Evolutionary conservation across 2,113 vertebrate genomes (phyloP), one percentile per base, ranked within the genome.

Genomic region (Pholis gunnellus): DNA sequence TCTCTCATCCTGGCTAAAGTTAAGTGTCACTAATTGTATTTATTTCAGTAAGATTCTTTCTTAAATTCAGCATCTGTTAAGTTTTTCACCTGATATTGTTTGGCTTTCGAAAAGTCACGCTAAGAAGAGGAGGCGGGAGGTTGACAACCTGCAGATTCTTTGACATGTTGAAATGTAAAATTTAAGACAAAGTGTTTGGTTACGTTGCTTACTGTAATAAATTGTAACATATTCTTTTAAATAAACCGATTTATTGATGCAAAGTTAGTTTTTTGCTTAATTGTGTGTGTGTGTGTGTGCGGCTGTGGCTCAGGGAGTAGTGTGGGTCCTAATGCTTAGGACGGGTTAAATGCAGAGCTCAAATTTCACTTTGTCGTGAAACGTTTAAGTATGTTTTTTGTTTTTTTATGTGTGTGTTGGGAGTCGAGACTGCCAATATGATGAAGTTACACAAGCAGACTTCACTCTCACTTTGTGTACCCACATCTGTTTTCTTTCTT

Each of bases 151-250:
- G 83, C 86, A 81, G 72, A 71, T 78, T 74, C 69, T 84, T 71
- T 75, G 68, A 90, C 76, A 60, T 89, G 88, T 80, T 78, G 77
- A 92, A 91, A 86, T 90, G 90, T 90, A 87, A 73, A 86, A 84
- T 70, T 82, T 48, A 44, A 86, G 73, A 78, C n/a, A 66, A 81
- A 83, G 78, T 88, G 78, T 82, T 95, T 93, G 95, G 95, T 95
- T 94, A 95, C 91, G 93, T 96, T 91, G 94, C 95, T 95, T 95
- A 95, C 94, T 97, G 96, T 97, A 97, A 97, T 95, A 96, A 97
- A 96, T 96, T 97, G 96, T 97, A 97, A 97, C 95, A 96, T 97
- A 97, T 96, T 97, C 95, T 97, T 97, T 97, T 97, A 97, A 97
- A 98, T 98, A 97, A 98, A 97, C 94, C 74, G 88, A 96, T 97